Evolutionary conservation across 1,140 invertebrate species (phyloP), one percentile per base, ranked within the genome.

Genomic region (Aricia agestis): DNA sequence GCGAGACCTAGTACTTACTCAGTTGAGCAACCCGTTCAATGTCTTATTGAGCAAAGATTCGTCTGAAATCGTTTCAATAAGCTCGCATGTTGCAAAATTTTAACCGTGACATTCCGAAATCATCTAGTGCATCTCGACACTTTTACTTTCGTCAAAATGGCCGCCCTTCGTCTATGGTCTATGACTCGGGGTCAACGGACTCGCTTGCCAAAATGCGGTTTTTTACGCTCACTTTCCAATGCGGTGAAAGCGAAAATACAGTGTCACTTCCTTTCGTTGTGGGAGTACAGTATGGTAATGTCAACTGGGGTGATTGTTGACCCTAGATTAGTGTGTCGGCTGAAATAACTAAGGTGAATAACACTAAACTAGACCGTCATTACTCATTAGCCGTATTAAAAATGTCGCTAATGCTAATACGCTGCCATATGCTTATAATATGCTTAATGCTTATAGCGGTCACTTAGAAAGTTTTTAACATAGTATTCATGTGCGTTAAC

Each of bases 181-280:
- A 86, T 86, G 84, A 87, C 79, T 84, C 77, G 81, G 76, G 87
- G 87, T 89, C 87, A 78, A 82, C 80, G 88, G 78, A 80, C 88
- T 82, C 78, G 70, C 82, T 83, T 85, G 85, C 87, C 89, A 88
- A 91, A 91, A 90, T 90, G 81, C 83, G 81, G 89, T 91, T 90
- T 90, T 36, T 91, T 89, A 87, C 89, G 86, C 83, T 91, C 83
- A 91, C 89, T 91, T 91, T 91, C 89, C 89, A 91, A 91, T 89
- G 84, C 79, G 82, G 89, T 91, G 89, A 91, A 91, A 91, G 88
- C 87, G 89, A 90, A 89, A 89, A 91, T 80, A 89, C 87, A 74
- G 81, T 90, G 87, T 89, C 88, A 90, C 81, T 89, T 91, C 87
- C 87, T 90, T 91, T 91, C 87, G 88, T 91, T 86, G 89, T 89